Percentiles rank a stretch among this genome's conserved stretches.
Evolutionary conservation across 2,888 invertebrate genomes (phyloP).

Genomic region (Galerucella calmariensis): DNA sequence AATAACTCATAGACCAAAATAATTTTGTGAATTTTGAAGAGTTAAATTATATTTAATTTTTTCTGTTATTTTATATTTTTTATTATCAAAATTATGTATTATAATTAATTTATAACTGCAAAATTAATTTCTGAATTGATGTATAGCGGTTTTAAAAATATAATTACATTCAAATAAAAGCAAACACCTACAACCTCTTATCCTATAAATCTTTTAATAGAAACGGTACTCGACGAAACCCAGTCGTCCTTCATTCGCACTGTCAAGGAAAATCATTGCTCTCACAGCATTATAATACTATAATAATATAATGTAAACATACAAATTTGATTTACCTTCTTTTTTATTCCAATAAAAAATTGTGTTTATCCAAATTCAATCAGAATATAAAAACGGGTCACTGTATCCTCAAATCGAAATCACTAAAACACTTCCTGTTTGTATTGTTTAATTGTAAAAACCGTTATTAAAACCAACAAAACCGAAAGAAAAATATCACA

Average conservation of each 20-base stretch:
- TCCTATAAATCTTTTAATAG: slow-evolving; percentile 17
- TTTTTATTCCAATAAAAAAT: slow-evolving; percentile 35
- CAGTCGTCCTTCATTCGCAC: slow-evolving; percentile 55
- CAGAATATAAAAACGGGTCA: slow-evolving; percentile 55
- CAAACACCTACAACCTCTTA: slow-evolving; percentile 4
- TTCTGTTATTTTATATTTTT: too few relatives aligned
- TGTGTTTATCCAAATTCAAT: slow-evolving; percentile 34
- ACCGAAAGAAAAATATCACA: slow-evolving; percentile 9
- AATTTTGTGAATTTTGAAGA: too few relatives aligned
- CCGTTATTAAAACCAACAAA: slow-evolving; percentile 27
- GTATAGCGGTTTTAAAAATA: too few relatives aligned
- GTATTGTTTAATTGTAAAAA: slow-evolving; percentile 24
- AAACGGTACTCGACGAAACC: slow-evolving; percentile 13
- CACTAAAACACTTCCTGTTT: slow-evolving; percentile 33
- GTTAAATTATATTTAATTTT: too few relatives aligned
- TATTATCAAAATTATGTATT: too few relatives aligned
- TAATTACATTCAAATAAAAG: neutral
- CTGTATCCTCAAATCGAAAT: slow-evolving; percentile 56
- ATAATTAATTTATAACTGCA: too few relatives aligned
- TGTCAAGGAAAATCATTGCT: slow-evolving; percentile 57
- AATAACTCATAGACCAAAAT: too few relatives aligned
- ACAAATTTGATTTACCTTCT: slow-evolving; percentile 47
- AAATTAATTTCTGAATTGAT: too few relatives aligned
- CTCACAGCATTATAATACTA: slow-evolving; percentile 34
- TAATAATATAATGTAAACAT: slow-evolving; percentile 15